Conservation (phyloP, 2,113 vertebrate species). For the Ammodramus savannarum region DNA sequence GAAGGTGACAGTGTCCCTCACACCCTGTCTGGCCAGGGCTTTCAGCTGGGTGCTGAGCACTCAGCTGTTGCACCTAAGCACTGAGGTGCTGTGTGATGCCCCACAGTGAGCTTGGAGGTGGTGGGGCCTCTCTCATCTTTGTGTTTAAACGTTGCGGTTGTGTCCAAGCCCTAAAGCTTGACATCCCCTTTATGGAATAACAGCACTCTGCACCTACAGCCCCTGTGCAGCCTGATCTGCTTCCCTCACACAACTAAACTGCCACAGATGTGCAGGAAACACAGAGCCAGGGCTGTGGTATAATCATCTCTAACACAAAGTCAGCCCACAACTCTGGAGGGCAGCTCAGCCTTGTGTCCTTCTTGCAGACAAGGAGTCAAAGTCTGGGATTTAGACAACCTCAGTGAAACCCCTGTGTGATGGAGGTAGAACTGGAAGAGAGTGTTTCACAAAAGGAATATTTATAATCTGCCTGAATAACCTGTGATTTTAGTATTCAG, state of each 20-base stretch:
- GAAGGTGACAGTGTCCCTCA: not conserved
- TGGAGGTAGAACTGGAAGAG: not conserved
- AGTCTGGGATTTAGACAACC: not conserved
- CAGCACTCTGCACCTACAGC: not conserved
- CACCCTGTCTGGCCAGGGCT: not conserved
- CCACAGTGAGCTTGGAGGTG: fast-evolving
- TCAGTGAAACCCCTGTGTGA: fast-evolving
- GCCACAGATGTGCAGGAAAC: not conserved
- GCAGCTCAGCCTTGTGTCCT: not conserved
- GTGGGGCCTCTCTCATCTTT: fast-evolving
- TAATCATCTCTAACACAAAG: not conserved
- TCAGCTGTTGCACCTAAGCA: not conserved
- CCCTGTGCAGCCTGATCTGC: not conserved
- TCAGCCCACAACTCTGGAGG: not conserved
- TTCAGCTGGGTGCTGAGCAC: fast-evolving
- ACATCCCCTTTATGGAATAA: not conserved
- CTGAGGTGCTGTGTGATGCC: not conserved
- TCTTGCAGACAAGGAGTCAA: not conserved
- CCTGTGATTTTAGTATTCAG: not conserved
- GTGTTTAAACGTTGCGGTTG: not conserved
- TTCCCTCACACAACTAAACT: not conserved
- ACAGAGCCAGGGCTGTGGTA: not conserved
- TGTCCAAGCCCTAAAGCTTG: not conserved
- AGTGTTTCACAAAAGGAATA: not conserved
- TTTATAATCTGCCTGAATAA: not conserved